These are phyloP conservation scores for Corythoichthys intestinalis DNA, from an alignment of 2,113 vertebrate species.

Conservation along the genomic window DNA sequence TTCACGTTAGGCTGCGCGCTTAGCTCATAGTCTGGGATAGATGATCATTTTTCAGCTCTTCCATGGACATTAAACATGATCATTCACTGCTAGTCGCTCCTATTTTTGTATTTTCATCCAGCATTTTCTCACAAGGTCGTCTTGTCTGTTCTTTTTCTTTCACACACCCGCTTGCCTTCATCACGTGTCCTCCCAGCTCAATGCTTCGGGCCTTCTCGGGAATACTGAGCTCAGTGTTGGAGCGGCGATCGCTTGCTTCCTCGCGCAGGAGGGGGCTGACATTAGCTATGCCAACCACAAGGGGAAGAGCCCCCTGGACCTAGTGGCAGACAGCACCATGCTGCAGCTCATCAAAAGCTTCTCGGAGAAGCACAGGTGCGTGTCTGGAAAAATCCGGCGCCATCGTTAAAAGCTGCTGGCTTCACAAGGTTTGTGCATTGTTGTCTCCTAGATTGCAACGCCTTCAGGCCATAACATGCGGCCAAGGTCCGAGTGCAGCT, in stretches of 20 bases:
- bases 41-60: neutral
- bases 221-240: constrained; percentile 82
- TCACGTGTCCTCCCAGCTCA: constrained; percentile 70
- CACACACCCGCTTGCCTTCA: neutral
- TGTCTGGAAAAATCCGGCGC: neutral
- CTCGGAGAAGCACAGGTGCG: constrained; percentile 88
- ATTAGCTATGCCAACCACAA: constrained; percentile 91
- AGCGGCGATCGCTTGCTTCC: constrained; percentile 84
- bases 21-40: neutral
- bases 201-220: constrained; percentile 82
- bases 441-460: constrained; percentile 76
- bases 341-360: constrained; percentile 86
- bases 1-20: neutral
- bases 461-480: constrained; percentile 69
- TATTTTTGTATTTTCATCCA: neutral
- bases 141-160: neutral
- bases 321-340: constrained; percentile 78
- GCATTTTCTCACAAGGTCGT: neutral
- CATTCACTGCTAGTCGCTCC: neutral
- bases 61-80: constrained; percentile 13
- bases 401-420: neutral
- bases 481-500: constrained; percentile 69
- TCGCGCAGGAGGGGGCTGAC: constrained; percentile 90
- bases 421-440: neutral
- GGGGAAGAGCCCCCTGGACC: constrained; percentile 87